Evolutionary conservation across 2,888 invertebrate genomes (phyloP).

Genomic region (Homarus gammarus): DNA sequence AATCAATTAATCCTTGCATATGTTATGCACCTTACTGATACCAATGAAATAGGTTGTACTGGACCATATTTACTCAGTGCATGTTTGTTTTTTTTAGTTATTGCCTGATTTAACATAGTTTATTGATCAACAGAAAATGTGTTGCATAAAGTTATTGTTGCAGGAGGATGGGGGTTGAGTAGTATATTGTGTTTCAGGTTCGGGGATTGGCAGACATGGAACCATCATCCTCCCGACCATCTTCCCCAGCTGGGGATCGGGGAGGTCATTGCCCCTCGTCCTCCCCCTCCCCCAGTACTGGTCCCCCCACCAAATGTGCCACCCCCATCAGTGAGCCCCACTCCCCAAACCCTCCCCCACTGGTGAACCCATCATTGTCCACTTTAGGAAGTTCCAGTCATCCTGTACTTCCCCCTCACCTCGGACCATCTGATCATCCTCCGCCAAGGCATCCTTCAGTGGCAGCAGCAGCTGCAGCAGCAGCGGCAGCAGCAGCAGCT

Average conservation of each 20-base stretch:
- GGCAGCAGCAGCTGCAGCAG: slow-evolving; percentile 47
- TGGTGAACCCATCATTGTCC: slow-evolving; percentile 60
- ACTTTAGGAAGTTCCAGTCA: slow-evolving; percentile 48
- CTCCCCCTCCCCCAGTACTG: slow-evolving; percentile 74
- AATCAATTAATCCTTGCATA: not conserved
- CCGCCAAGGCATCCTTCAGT: slow-evolving; percentile 47
- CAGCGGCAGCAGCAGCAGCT: slow-evolving; percentile 57
- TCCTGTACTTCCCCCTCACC: slow-evolving; percentile 51
- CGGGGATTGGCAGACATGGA: slow-evolving; percentile 74
- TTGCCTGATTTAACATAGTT: not conserved
- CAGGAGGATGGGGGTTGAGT: slow-evolving; percentile 7
- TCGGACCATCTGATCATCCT: slow-evolving; percentile 25
- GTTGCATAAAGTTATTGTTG: not conserved
- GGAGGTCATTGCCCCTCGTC: slow-evolving; percentile 63
- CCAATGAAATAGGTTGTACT: not conserved
- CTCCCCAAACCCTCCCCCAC: slow-evolving; percentile 68
- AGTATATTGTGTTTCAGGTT: slow-evolving; percentile 57
- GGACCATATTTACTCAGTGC: too few relatives aligned
- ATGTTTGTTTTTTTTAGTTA: too few relatives aligned
- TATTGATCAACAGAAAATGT: not conserved
- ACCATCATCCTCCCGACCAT: slow-evolving; percentile 70
- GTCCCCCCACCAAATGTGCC: slow-evolving; percentile 74
- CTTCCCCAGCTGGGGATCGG: slow-evolving; percentile 71
- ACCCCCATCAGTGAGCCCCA: slow-evolving; percentile 73
- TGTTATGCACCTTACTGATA: not conserved